Conservation (phyloP, 2,888 invertebrate genomes). For the Calameuta filiformis region DNA sequence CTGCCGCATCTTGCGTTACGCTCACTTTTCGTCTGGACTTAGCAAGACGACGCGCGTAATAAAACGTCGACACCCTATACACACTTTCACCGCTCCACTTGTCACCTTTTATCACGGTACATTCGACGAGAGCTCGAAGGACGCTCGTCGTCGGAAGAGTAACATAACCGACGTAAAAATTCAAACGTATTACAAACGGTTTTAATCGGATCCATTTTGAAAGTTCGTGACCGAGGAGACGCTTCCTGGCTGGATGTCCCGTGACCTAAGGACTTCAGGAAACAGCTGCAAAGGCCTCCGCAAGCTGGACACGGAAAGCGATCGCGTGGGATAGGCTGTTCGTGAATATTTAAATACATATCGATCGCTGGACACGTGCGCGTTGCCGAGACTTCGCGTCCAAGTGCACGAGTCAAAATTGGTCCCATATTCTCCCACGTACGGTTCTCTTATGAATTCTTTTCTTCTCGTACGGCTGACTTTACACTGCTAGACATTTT, state of each 20-base stretch:
- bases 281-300: not conserved
- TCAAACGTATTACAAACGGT: not conserved
- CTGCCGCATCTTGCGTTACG: slow-evolving; percentile 26
- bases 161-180: not conserved
- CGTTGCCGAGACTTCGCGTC: not conserved
- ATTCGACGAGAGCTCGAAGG: not conserved
- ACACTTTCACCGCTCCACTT: too few species aligned
- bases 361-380: slow-evolving; percentile 36
- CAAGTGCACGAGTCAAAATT: slow-evolving; percentile 21
- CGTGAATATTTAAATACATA: slow-evolving; percentile 50
- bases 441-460: slow-evolving; percentile 6
- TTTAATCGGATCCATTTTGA: not conserved
- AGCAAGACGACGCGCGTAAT: not conserved
- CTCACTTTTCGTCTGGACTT: not conserved
- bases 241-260: not conserved
- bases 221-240: not conserved
- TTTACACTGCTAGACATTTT: not conserved
- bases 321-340: slow-evolving; percentile 19
- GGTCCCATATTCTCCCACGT: slow-evolving; percentile 25
- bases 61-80: not conserved
- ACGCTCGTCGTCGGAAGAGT: not conserved
- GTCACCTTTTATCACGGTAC: not conserved
- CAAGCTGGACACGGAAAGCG: not conserved
- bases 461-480: not conserved
- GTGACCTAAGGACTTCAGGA: not conserved